Conservation (phyloP, 2,797 vertebrate species). For the Telmatherina bonti region DNA sequence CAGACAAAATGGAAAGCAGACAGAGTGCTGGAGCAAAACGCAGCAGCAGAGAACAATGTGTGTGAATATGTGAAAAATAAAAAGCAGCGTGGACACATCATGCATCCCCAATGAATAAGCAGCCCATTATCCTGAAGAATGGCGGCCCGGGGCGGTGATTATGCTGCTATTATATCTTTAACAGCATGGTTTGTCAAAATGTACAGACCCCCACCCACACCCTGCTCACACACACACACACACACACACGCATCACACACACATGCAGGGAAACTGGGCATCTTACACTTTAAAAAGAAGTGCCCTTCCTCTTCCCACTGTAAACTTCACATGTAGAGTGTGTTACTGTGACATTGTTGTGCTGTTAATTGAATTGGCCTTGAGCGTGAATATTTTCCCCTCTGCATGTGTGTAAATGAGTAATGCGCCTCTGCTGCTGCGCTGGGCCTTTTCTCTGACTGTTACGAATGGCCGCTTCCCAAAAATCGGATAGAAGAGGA, state of each 20-base stretch:
- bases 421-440: conserved; percentile 34
- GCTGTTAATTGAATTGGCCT: conserved; percentile 61
- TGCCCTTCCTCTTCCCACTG: conserved; percentile 56
- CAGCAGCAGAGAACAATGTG: conserved; percentile 75
- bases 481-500: conserved; percentile 57
- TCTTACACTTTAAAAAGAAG: conserved; percentile 24
- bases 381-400: conserved; percentile 35
- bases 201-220: conserved; percentile 76
- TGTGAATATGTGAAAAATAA: conserved; percentile 81
- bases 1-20: background rate
- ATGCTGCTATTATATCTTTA: conserved; percentile 94
- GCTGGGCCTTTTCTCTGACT: background rate
- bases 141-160: conserved; percentile 90
- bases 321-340: conserved; percentile 37
- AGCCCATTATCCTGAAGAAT: conserved; percentile 92
- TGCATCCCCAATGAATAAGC: conserved; percentile 89
- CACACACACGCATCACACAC: conserved; percentile 12
- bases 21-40: conserved; percentile 18
- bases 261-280: conserved; percentile 1
- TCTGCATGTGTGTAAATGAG: conserved; percentile 62
- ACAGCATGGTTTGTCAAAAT: conserved; percentile 92
- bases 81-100: conserved; percentile 85
- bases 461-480: conserved; percentile 61
- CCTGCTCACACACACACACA: conserved; percentile 24
- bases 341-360: conserved; percentile 46